Percentiles rank a stretch among this genome's conserved stretches.
phyloP scores from a whole-genome alignment of 2,797 vertebrate genomes.

The Gorsachius magnificus region DNA sequence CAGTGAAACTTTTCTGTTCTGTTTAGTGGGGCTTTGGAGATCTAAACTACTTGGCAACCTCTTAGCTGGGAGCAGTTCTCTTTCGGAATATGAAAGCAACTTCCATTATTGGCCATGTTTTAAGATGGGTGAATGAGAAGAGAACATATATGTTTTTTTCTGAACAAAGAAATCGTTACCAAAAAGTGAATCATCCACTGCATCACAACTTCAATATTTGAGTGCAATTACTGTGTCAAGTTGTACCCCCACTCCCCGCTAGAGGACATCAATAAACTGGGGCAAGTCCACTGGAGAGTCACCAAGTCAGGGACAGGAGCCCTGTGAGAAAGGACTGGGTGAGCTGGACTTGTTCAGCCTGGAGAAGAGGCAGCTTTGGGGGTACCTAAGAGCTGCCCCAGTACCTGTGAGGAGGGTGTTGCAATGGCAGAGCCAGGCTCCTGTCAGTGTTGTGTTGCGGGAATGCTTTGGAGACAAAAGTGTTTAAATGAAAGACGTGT shows the following conservation, averaged over 20 bases:
- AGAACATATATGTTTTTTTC: not conserved
- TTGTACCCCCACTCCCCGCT: not conserved
- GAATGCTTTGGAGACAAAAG: not conserved
- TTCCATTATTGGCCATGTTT: not conserved
- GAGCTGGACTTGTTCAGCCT: not conserved
- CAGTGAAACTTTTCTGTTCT: not conserved
- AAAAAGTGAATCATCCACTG: not conserved
- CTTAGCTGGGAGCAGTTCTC: not conserved
- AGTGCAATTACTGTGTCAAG: not conserved
- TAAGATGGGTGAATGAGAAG: not conserved
- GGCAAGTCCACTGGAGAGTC: not conserved
- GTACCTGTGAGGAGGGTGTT: not conserved
- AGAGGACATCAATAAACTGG: not conserved
- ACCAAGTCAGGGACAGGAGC: not conserved
- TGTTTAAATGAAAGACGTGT: not conserved
- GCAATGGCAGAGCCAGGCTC: not conserved
- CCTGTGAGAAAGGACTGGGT: not conserved
- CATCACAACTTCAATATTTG: not conserved
- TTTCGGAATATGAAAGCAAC: not conserved
- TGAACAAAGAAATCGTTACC: not conserved
- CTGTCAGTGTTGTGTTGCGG: accelerated
- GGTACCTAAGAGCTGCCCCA: not conserved
- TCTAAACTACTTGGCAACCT: not conserved
- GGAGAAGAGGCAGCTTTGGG: not conserved
- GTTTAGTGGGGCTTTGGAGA: not conserved